phyloP scores from a whole-genome alignment of 2,888 invertebrate species.

The Tromatobia lineatoria region DNA sequence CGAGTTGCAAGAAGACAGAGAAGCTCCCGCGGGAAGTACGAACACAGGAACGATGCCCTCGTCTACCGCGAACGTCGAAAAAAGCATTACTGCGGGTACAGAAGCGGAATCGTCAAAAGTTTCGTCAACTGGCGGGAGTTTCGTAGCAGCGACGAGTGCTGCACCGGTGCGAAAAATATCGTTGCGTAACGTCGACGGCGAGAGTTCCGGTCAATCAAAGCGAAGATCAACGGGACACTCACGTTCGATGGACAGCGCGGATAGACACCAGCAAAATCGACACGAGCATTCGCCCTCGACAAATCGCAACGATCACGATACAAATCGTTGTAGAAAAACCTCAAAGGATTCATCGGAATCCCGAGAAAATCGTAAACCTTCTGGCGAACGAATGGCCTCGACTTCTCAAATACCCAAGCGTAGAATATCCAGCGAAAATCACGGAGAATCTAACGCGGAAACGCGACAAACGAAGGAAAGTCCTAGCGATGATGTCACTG shows the following conservation, averaged over 20 bases:
- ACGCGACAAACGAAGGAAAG: constrained; percentile 27
- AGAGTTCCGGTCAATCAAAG: constrained; percentile 56
- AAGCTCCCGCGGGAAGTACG: constrained; percentile 38
- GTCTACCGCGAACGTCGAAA: constrained; percentile 9
- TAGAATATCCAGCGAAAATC: constrained; percentile 61
- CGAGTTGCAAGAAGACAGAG: constrained; percentile 40
- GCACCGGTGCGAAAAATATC: constrained; percentile 65
- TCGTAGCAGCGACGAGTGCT: constrained; percentile 32
- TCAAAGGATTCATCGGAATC: constrained; percentile 64
- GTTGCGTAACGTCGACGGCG: constrained; percentile 61
- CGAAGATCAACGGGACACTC: constrained; percentile 52
- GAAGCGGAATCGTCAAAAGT: constrained; percentile 8
- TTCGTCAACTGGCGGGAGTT: constrained; percentile 28
- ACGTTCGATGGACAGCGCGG: constrained; percentile 62
- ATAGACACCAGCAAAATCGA: constrained; percentile 31
- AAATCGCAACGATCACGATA: constrained; percentile 37
- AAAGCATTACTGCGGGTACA: neutral
- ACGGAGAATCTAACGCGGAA: constrained; percentile 32
- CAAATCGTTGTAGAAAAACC: constrained; percentile 60
- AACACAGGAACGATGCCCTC: constrained; percentile 44
- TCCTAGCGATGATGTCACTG: constrained; percentile 5
- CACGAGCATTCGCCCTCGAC: constrained; percentile 23
- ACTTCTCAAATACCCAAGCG: constrained; percentile 64
- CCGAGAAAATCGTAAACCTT: constrained; percentile 54
- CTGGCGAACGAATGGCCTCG: constrained; percentile 32